Percentiles rank a stretch among this genome's conserved stretches.
These are phyloP conservation scores for Falco biarmicus DNA, from an alignment of 2,797 vertebrate species.

Conservation along the genomic window DNA sequence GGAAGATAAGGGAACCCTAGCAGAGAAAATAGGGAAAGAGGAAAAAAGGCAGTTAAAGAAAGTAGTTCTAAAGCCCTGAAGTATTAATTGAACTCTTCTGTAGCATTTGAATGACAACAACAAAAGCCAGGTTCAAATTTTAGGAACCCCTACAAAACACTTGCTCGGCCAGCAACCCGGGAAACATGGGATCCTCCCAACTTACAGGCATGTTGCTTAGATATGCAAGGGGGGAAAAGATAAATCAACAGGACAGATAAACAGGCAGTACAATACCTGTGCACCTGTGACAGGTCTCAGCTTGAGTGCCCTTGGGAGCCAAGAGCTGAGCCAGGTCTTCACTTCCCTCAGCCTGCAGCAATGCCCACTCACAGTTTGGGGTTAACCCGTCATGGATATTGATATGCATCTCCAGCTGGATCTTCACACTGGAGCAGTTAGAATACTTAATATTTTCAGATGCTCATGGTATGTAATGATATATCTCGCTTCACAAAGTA, in stretches of 20 bases:
- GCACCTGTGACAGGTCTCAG: neutral
- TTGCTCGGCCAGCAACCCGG: neutral
- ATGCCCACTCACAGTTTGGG: neutral
- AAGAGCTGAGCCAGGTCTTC: neutral
- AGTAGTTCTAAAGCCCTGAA: neutral
- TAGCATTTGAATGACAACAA: neutral
- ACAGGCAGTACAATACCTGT: no score
- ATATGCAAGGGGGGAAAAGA: neutral
- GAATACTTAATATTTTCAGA: neutral
- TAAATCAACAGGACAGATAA: neutral
- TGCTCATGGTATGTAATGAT: neutral
- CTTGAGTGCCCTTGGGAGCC: neutral
- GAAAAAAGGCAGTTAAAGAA: neutral
- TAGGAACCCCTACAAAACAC: neutral
- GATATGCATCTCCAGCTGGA: neutral
- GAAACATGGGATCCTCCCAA: neutral
- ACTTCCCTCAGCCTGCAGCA: neutral
- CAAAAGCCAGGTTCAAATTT: neutral
- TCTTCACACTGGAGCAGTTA: neutral
- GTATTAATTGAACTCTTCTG: neutral
- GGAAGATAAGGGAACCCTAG: neutral
- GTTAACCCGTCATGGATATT: neutral
- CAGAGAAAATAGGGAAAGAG: neutral
- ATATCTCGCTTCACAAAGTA: neutral
- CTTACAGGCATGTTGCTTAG: neutral